A percentile compares a stretch with the other conserved stretches of the same genome.
phyloP scores from a whole-genome alignment of 2,888 invertebrate genomes.

The Barypeithes pellucidus region DNA sequence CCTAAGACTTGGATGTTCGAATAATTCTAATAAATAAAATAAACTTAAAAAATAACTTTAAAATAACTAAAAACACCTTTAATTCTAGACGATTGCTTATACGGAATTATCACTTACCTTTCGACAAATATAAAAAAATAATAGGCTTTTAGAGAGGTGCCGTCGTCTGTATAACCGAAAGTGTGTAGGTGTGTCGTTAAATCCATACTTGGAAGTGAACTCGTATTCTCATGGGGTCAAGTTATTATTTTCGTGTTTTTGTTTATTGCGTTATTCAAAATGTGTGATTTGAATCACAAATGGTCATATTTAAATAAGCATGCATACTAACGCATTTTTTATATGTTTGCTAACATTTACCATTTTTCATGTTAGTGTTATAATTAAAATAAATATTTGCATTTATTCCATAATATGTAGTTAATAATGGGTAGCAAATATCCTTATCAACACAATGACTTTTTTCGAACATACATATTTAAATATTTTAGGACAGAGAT shows the following conservation, averaged over 20 bases:
- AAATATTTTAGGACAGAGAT: no score
- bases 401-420: neutral
- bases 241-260: conserved; percentile 18
- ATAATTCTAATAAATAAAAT: no score
- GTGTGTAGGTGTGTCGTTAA: conserved; percentile 19
- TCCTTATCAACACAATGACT: no score
- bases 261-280: conserved; percentile 10
- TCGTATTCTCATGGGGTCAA: conserved; percentile 20
- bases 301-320: neutral
- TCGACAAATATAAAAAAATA: conserved; percentile 7
- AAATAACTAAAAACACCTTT: no score
- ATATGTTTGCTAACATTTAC: neutral
- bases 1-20: no score
- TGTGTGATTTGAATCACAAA: conserved; percentile 6
- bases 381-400: neutral
- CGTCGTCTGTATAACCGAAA: conserved; percentile 3
- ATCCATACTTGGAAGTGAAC: conserved; percentile 21
- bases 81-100: neutral
- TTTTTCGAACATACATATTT: no score
- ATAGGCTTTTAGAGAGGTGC: conserved; percentile 15
- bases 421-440: no score
- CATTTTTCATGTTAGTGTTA: no score
- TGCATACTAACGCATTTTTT: conserved; percentile 8
- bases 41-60: no score
- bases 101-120: neutral